phyloP scores from a whole-genome alignment of 1,140 invertebrate species.

The Oreohelix idahoensis region DNA sequence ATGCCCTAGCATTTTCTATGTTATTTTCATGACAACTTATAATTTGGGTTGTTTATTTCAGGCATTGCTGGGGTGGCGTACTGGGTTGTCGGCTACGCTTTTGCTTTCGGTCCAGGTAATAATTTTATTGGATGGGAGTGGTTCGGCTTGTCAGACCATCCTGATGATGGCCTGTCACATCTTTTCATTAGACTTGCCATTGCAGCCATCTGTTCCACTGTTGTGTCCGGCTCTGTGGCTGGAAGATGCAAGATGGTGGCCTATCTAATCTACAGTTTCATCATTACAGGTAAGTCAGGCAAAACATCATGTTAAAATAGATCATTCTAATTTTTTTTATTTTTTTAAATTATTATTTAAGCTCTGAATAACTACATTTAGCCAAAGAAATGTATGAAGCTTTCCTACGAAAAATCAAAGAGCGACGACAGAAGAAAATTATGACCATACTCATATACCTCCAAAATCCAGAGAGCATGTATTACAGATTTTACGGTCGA shows the following conservation, averaged over 20 bases:
- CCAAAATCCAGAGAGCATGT: no score
- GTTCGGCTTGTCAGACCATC: constrained; percentile 49
- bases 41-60: constrained; percentile 67
- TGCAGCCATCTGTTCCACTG: constrained; percentile 65
- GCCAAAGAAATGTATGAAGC: no score
- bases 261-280: constrained; percentile 76
- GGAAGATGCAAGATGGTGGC: constrained; percentile 69
- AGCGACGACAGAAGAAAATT: no score
- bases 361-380: no score
- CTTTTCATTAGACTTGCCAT: constrained; percentile 66
- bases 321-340: no score
- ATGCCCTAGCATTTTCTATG: no score
- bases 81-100: constrained; percentile 76
- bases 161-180: constrained; percentile 41
- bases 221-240: constrained; percentile 77
- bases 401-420: no score
- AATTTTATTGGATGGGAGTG: constrained; percentile 59
- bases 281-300: constrained; percentile 74
- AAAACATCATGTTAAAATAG: no score
- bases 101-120: constrained; percentile 75
- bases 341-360: no score
- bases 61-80: constrained; percentile 76
- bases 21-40: no score
- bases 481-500: no score
- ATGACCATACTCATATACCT: no score